Conservation (phyloP, 2,888 invertebrate genomes). For the Gari tellinella region DNA sequence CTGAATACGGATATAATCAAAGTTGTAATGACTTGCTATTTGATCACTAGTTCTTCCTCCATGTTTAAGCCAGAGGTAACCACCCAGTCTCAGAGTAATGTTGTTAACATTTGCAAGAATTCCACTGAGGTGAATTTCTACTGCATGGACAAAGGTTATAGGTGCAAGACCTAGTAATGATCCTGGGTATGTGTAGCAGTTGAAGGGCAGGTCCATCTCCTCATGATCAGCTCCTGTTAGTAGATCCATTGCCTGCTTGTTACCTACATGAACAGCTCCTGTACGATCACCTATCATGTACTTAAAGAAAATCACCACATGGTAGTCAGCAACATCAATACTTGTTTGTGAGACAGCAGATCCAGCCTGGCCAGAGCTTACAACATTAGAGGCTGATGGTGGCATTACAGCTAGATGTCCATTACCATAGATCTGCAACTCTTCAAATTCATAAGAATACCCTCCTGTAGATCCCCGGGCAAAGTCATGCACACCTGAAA, state of each 20-base stretch:
- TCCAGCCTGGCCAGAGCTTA: constrained; percentile 39
- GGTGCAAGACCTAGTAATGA: constrained; percentile 73
- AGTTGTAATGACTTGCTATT: constrained; percentile 64
- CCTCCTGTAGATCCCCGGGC: constrained; percentile 50
- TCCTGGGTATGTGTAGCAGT: constrained; percentile 69
- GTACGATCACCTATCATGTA: constrained; percentile 79
- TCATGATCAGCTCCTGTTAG: constrained; percentile 59
- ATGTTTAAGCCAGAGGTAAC: constrained; percentile 74
- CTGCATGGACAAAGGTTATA: constrained; percentile 72
- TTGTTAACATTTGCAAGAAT: constrained; percentile 70
- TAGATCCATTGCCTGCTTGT: constrained; percentile 68
- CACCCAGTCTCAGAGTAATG: constrained; percentile 73
- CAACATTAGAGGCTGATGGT: constrained; percentile 49
- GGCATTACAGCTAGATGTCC: constrained; percentile 73
- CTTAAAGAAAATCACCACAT: constrained; percentile 72
- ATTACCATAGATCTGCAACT: constrained; percentile 76
- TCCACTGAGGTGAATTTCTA: constrained; percentile 74
- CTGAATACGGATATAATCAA: constrained; percentile 68
- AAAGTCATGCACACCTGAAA: constrained; percentile 69
- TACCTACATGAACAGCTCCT: constrained; percentile 71
- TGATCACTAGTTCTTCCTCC: constrained; percentile 67
- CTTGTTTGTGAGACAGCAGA: constrained; percentile 34
- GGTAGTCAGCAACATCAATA: constrained; percentile 33
- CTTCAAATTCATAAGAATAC: constrained; percentile 69
- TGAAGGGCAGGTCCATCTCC: constrained; percentile 76